Percentiles rank a stretch among this genome's conserved stretches.
Conservation (phyloP, 2,113 vertebrate genomes). For the Ciconia stormi region DNA sequence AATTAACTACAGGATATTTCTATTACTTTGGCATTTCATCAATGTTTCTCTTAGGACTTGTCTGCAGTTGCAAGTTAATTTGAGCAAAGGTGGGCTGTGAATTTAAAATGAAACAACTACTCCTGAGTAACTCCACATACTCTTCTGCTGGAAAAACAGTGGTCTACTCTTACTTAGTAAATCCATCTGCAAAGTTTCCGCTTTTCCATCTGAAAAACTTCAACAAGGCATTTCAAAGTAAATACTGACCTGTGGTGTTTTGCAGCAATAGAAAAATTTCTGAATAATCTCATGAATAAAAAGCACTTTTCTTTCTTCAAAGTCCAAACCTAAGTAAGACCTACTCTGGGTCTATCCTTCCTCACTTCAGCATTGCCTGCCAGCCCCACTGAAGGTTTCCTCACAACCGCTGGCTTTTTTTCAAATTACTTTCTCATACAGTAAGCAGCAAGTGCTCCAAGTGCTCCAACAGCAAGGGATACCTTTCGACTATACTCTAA, state of each 20-base stretch:
- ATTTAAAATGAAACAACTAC: background rate
- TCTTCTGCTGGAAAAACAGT: background rate
- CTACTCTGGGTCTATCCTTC: background rate
- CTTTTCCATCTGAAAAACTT: background rate
- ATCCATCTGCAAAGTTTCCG: background rate
- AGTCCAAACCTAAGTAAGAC: background rate
- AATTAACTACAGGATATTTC: background rate
- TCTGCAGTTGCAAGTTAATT: slow-evolving; percentile 6
- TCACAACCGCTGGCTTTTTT: background rate
- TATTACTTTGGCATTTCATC: slow-evolving; percentile 20
- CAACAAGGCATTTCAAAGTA: background rate
- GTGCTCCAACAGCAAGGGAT: background rate
- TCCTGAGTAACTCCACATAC: background rate
- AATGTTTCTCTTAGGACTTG: background rate
- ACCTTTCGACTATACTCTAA: background rate
- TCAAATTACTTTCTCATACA: background rate
- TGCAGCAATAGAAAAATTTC: background rate
- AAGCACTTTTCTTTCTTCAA: background rate
- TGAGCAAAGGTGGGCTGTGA: background rate
- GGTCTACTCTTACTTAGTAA: background rate
- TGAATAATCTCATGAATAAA: background rate
- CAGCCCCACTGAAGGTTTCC: background rate
- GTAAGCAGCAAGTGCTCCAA: background rate
- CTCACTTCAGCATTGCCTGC: background rate
- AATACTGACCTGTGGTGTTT: background rate